phyloP scores from a whole-genome alignment of 1,140 invertebrate genomes.

The Macrosteles quadrilineatus region DNA sequence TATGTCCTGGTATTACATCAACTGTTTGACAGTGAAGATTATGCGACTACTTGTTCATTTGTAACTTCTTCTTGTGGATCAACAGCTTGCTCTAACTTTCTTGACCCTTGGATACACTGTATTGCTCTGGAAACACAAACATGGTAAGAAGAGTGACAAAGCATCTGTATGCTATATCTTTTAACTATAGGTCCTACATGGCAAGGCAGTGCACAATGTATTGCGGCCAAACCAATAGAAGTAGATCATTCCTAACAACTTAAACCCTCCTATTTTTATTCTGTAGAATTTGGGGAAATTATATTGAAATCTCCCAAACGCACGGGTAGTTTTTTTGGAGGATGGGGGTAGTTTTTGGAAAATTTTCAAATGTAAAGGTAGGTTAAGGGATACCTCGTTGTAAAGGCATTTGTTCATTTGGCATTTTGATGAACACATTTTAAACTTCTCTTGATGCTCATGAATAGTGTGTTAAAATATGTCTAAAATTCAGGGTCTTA shows the following conservation, averaged over 20 bases:
- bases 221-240: not conserved
- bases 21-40: no score
- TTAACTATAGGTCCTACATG: not conserved
- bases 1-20: no score
- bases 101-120: not conserved
- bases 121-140: conserved; percentile 7
- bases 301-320: no score
- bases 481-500: not conserved
- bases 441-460: not conserved
- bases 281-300: no score
- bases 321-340: no score
- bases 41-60: no score
- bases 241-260: not conserved
- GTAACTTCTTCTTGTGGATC: not conserved
- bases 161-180: not conserved
- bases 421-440: no score
- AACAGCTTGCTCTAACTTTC: not conserved
- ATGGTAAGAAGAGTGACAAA: not conserved
- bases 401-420: no score
- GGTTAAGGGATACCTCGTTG: no score
- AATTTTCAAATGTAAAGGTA: no score
- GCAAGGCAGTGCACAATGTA: not conserved
- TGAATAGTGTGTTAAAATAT: not conserved
- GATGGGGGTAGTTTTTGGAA: no score
- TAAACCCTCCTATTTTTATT: no score